Evolutionary conservation across 1,140 invertebrate species (phyloP), one percentile per base, ranked within the genome.

Genomic region (Bradynema listronoti): DNA sequence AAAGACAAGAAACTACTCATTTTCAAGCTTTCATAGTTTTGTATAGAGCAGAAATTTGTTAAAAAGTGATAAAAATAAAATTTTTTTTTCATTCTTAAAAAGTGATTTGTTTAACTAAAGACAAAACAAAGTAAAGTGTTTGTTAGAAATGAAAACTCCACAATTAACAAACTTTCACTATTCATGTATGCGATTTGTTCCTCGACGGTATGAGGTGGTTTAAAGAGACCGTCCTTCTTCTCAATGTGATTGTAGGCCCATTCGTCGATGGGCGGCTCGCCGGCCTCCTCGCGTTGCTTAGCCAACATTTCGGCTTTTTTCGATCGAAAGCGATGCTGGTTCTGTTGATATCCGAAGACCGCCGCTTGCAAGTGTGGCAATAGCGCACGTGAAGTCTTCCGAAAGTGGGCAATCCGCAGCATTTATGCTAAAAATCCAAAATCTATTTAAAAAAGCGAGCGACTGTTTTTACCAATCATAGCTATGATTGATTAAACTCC

Each of bases 171-270:
- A 74, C 72, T 69, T 72, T 75, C 45, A 53, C 52, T 54, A 19
- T 25, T 24, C 22, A 54, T 54, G 6, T 55, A 33, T 42, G 36
- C 52, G 33, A 55, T 33, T 39, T 55, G 52, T 39, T 55, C 76
- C 9, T 77, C 75, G 1, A 77, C 46, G 11, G 73, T 66, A 52
- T 77, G 74, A 9, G 51, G n/a, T 1, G 74, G 74, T 41, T 77
- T 75, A n/a, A 75, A 59, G 22, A 78, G 34, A 1, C 75, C 72
- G 30, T 64, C 65, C 52, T 77, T 77, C 29, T 45, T 61, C 39
- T 75, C 76, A 1, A 78, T 59, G 9, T 50, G 27, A 27, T 50
- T 50, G 27, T 50, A 50, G 3, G 47, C 47, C 16, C 27, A 24
- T 5, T 50, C 47, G 19, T 50, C 47, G n/a, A 50, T 50, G 2